These are phyloP conservation scores for Pristis pectinata DNA, from an alignment of 2,797 vertebrate genomes.

Conservation along the genomic window DNA sequence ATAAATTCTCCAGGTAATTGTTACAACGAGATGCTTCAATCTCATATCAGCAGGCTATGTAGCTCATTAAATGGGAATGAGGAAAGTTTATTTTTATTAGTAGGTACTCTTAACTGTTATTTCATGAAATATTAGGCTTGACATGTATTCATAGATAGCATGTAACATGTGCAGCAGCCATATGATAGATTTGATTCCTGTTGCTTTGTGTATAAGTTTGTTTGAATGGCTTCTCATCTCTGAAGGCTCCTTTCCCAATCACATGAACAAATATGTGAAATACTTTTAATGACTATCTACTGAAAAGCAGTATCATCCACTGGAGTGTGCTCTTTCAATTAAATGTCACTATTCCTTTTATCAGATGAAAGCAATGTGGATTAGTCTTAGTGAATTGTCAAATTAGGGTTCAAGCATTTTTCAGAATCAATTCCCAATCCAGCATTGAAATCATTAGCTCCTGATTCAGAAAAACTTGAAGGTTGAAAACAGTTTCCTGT, in stretches of 20 bases:
- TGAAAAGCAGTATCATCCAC: background rate
- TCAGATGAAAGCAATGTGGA: background rate
- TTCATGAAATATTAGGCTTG: background rate
- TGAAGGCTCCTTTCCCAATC: background rate
- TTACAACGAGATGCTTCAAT: background rate
- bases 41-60: background rate
- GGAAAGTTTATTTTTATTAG: background rate
- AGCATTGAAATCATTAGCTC: too few relatives aligned
- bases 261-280: background rate
- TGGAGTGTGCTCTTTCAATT: background rate
- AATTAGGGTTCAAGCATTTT: background rate
- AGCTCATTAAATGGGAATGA: background rate
- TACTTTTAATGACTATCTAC: background rate
- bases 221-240: background rate
- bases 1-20: background rate
- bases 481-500: too few relatives aligned
- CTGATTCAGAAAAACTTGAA: too few relatives aligned
- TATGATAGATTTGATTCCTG: background rate
- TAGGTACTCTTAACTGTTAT: background rate
- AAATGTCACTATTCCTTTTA: background rate
- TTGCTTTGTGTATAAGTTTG: background rate
- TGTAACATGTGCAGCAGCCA: background rate
- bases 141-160: background rate
- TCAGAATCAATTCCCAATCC: background rate
- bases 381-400: background rate